These are phyloP conservation scores for Tetraneura akinire DNA, from an alignment of 1,140 invertebrate species.

Conservation along the genomic window DNA sequence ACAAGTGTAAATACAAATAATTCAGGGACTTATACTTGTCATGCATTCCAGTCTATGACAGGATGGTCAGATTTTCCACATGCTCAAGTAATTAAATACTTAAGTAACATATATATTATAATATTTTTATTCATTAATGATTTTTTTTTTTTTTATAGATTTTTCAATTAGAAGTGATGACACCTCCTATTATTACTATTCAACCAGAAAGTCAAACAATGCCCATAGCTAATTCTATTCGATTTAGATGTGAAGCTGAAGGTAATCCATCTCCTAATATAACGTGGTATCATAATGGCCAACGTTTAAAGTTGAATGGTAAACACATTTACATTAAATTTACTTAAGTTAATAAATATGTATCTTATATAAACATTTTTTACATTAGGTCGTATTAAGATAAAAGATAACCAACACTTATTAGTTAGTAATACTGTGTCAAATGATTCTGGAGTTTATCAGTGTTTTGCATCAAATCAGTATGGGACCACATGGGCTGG, in stretches of 20 bases:
- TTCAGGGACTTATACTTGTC: constrained; percentile 53
- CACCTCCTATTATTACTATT: constrained; percentile 65
- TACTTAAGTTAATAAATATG: too few species aligned
- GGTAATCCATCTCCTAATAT: constrained; percentile 68
- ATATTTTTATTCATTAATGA: background rate
- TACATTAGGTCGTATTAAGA: constrained; percentile 62
- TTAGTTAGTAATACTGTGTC: constrained; percentile 69
- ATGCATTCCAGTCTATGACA: constrained; percentile 51
- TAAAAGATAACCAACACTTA: constrained; percentile 61
- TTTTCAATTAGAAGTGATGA: constrained; percentile 59
- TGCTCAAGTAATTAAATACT: constrained; percentile 11
- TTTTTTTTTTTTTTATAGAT: constrained; percentile 55
- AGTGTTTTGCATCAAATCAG: constrained; percentile 73
- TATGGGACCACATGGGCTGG: constrained; percentile 68
- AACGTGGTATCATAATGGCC: constrained; percentile 73
- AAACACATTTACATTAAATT: constrained; percentile 53
- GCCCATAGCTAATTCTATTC: constrained; percentile 69
- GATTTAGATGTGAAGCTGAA: constrained; percentile 70
- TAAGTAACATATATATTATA: background rate
- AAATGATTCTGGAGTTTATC: constrained; percentile 73
- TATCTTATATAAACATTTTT: background rate
- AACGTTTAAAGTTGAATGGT: constrained; percentile 64
- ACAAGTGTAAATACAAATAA: constrained; percentile 37
- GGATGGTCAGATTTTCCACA: background rate
- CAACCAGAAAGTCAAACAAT: constrained; percentile 64